Percentiles rank a stretch among this genome's conserved stretches.
Conservation (phyloP, 2,888 invertebrate species). For the Pristionchus japonicus region DNA sequence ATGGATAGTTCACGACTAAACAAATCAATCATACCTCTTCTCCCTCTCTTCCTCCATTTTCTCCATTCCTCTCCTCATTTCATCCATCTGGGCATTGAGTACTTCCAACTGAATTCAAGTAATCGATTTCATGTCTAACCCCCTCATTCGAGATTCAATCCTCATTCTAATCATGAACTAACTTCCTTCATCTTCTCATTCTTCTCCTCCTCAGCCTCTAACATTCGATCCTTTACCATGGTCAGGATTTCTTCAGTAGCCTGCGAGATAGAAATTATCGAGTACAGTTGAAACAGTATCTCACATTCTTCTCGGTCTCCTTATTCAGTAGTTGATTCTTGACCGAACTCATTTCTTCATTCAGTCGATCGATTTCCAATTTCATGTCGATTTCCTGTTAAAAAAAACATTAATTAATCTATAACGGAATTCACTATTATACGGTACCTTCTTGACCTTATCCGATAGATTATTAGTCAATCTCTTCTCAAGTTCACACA, state of each 20-base stretch:
- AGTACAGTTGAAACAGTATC: too few species aligned
- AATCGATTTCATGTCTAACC: too few species aligned
- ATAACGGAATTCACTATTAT: background rate
- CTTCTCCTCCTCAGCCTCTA: too few species aligned
- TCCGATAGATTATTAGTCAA: background rate
- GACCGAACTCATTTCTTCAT: background rate
- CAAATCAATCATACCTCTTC: background rate
- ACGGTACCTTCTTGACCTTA: too few species aligned
- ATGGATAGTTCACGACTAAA: background rate
- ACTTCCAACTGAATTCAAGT: background rate
- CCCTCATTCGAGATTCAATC: too few species aligned
- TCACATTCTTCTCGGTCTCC: background rate
- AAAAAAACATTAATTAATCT: background rate
- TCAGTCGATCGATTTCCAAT: too few species aligned
- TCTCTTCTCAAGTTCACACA: background rate
- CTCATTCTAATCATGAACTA: too few species aligned
- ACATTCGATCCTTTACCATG: too few species aligned
- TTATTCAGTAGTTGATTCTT: background rate
- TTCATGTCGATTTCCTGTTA: background rate
- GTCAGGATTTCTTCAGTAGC: too few species aligned
- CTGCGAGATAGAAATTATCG: too few species aligned
- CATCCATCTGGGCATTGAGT: background rate
- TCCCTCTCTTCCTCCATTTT: background rate
- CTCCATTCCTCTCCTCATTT: background rate
- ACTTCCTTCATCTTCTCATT: too few species aligned